Base-by-base conservation (phyloP, 2,113 vertebrate genomes). In the Larimichthys polyactis region DNA sequence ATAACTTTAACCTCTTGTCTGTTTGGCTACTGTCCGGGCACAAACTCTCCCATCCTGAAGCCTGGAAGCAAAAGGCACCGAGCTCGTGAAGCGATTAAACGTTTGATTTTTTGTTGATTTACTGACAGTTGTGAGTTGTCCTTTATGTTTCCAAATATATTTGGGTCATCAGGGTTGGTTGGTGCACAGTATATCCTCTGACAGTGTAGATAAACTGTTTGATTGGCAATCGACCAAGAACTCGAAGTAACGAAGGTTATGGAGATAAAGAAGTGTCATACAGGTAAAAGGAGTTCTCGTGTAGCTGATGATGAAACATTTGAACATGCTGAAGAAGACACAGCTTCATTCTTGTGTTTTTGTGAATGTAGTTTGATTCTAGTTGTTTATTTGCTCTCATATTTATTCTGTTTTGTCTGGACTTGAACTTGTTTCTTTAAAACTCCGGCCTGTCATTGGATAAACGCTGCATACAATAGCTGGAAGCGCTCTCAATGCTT, bases 1-100 rank as follows among this genome's bases (percentile, higher is more conserved):
- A 95, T 88, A 83, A 87, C 89, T 95, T 94, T 94, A 93, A 96
- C 94, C 93, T 90, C n/a, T 86, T 78, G 76, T 90, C 90, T 89
- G 66, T 88, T 1, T 66, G 88, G 90, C 92, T 81, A 67, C 89
- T 75, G 81, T 68, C 43, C 5, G 55, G 14, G 40, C 73, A 29
- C 12, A 75, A 59, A 54, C 19, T 12, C 70, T 36, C 24, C 2
- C 8, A 44, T 36, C 12, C 32, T 60, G 70, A 15, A 70, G 22
- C 48, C 7, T 22, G 27, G 62, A 43, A 46, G 11, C 7, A 51
- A 22, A 22, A 48, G 5, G 27, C 1, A 40, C 9, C 19, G 70
- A n/a, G 8, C 17, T 4, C 2, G 10, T 51, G 24, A 32, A 32
- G 17, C 20, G 17, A 46, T 1, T 3, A 12, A 49, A 49, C 4